phyloP scores from a whole-genome alignment of 2,113 vertebrate species.

The Lota lota region DNA sequence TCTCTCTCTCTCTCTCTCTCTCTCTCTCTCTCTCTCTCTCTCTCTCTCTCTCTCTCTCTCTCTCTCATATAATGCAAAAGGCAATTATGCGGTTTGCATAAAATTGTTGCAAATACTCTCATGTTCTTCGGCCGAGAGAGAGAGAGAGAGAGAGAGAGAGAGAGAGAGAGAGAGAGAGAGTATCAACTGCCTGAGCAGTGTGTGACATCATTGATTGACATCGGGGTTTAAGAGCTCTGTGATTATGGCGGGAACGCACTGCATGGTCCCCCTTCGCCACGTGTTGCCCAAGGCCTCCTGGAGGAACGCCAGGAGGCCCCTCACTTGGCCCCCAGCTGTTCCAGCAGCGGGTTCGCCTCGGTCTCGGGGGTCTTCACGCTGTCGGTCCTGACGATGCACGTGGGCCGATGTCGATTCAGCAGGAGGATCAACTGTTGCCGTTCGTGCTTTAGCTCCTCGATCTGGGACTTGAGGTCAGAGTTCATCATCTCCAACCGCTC shows the following conservation, averaged over 20 bases:
- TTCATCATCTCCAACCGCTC: slow-evolving; percentile 95
- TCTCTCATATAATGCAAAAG: no score
- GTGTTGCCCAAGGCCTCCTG: slow-evolving; percentile 25
- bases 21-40: no score
- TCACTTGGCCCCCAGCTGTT: slow-evolving; percentile 88
- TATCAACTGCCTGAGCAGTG: slow-evolving; percentile 54
- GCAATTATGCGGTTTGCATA: no score
- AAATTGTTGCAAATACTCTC: no score
- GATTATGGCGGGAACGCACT: slow-evolving; percentile 16
- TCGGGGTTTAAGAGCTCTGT: slow-evolving; percentile 25
- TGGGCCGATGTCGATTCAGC: slow-evolving; percentile 92
- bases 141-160: slow-evolving; percentile 2
- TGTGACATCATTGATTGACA: slow-evolving; percentile 43
- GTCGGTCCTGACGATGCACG: slow-evolving; percentile 92
- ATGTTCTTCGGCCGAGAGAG: not conserved
- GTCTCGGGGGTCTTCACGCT: slow-evolving; percentile 87
- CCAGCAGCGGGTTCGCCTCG: slow-evolving; percentile 84
- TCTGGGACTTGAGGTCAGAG: slow-evolving; percentile 92
- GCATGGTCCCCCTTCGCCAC: no score
- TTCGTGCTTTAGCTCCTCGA: slow-evolving; percentile 93
- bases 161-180: slow-evolving; percentile 26
- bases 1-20: no score
- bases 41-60: no score
- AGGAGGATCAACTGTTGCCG: slow-evolving; percentile 93
- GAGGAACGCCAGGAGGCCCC: slow-evolving; percentile 30